phyloP scores from a whole-genome alignment of 2,888 invertebrate species.

The Carabus problematicus region DNA sequence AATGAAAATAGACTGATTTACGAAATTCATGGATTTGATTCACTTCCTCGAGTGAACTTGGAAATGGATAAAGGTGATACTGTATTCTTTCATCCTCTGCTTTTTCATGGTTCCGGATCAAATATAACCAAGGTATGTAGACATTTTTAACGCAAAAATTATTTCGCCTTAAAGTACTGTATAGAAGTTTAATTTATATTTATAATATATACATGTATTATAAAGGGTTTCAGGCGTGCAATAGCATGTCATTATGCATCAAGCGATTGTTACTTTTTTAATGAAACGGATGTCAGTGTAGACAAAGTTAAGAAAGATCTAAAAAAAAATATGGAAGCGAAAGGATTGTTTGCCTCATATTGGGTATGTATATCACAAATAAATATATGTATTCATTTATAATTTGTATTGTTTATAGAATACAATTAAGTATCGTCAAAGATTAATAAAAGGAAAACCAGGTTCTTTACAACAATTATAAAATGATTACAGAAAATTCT shows the following conservation, averaged over 20 bases:
- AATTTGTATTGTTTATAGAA: too few relatives aligned
- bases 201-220: too few relatives aligned
- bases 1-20: constrained; percentile 76
- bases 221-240: constrained; percentile 68
- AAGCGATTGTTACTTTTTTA: constrained; percentile 69
- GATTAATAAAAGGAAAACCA: too few relatives aligned
- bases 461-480: too few relatives aligned
- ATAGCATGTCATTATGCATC: constrained; percentile 81
- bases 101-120: constrained; percentile 86
- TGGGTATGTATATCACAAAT: constrained; percentile 49
- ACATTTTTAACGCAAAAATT: constrained; percentile 64
- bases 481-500: too few relatives aligned
- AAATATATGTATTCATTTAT: neutral
- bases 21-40: constrained; percentile 63
- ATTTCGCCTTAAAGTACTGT: too few relatives aligned
- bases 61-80: constrained; percentile 88
- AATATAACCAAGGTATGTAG: constrained; percentile 70
- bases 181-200: too few relatives aligned
- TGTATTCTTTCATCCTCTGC: constrained; percentile 85
- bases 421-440: too few relatives aligned
- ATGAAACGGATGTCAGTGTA: constrained; percentile 66
- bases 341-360: constrained; percentile 50
- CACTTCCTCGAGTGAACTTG: constrained; percentile 65
- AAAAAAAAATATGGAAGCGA: constrained; percentile 55
- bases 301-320: constrained; percentile 66